These are phyloP conservation scores for Scrobipalpa costella DNA, from an alignment of 2,888 invertebrate species.

Conservation along the genomic window DNA sequence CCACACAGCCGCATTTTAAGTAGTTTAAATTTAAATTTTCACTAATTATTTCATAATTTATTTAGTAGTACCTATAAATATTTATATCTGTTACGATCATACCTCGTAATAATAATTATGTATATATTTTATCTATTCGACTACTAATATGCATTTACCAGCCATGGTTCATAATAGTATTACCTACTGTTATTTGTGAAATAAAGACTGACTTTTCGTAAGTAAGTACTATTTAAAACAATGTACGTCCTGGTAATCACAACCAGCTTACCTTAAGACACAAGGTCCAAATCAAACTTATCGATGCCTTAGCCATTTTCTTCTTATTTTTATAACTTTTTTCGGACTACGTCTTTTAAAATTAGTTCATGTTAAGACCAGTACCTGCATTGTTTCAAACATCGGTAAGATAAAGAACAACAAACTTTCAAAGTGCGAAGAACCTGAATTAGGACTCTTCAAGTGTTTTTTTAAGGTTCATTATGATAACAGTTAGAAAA, in stretches of 20 bases:
- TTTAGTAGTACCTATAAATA: slow-evolving; percentile 39
- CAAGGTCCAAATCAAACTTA: too few species aligned
- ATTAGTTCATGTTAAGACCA: too few species aligned
- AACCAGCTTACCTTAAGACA: too few species aligned
- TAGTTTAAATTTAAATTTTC: slow-evolving; percentile 42
- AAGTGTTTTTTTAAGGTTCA: too few species aligned
- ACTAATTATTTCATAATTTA: slow-evolving; percentile 44
- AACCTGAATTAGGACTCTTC: too few species aligned
- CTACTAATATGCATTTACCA: slow-evolving; percentile 55
- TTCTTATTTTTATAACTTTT: too few species aligned
- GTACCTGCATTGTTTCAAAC: too few species aligned
- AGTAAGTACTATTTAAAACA: not conserved
- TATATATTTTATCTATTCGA: slow-evolving; percentile 46
- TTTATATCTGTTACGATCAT: slow-evolving; percentile 35
- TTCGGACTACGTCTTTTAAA: too few species aligned
- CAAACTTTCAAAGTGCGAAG: too few species aligned
- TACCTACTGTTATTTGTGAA: slow-evolving; percentile 23
- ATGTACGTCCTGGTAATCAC: not conserved
- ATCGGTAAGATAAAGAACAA: too few species aligned
- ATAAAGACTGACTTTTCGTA: slow-evolving; percentile 32
- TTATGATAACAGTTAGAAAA: too few species aligned
- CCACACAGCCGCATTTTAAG: slow-evolving; percentile 64
- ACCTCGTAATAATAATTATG: slow-evolving; percentile 44
- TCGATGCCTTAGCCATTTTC: too few species aligned
- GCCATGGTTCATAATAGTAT: slow-evolving; percentile 54